Base-by-base conservation (phyloP, 2,888 invertebrate genomes). In the Drosophila incognita region DNA sequence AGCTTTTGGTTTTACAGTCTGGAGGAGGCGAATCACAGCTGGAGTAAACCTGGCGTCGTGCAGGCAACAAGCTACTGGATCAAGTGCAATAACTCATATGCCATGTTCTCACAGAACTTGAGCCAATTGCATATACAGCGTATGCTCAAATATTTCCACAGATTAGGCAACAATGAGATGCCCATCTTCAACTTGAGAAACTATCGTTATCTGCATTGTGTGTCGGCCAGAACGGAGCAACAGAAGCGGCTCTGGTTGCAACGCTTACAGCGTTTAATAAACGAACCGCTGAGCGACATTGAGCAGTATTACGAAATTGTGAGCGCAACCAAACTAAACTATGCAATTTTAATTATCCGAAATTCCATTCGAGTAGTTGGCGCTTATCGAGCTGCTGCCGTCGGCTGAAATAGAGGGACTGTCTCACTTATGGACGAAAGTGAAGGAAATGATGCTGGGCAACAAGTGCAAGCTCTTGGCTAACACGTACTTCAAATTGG, bases 301-400 rank as follows among this genome's bases (percentile, higher is more conserved):
- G 68, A 67, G n/a, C 51, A 68, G 13, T 91, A 87, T 57, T 91
- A 90, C 49, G 80, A 89, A 70, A 64, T 82, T 67, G 90, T 90
- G 54, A 80, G 64, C 38, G 1, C 3, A 35, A 2, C 1, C 6
- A 2, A 5, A 15, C 7, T 4, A 13, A 11, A 27, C 38, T 4
- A 6, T 15, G 33, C 1, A 8, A 40, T 5, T 21, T 6, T 3
- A 38, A 29, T 15, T 38, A 31, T 40, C 1, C 15, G 1, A 49
- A 11, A 21, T 21, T 36, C 4, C 13, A 0, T 21, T 8, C 31
- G 38, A 51, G 5, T 8, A 87, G 86, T 36, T 74, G 24, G 70
- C 63, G 2, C 46, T 77, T 0, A 57, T 87, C 57, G 61, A 89
- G 13, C 31, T 82, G 21, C n/a, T 82, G 13, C 15, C 31, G 29